phyloP scores from a whole-genome alignment of 2,888 invertebrate genomes.

The Phyto melanocephala region DNA sequence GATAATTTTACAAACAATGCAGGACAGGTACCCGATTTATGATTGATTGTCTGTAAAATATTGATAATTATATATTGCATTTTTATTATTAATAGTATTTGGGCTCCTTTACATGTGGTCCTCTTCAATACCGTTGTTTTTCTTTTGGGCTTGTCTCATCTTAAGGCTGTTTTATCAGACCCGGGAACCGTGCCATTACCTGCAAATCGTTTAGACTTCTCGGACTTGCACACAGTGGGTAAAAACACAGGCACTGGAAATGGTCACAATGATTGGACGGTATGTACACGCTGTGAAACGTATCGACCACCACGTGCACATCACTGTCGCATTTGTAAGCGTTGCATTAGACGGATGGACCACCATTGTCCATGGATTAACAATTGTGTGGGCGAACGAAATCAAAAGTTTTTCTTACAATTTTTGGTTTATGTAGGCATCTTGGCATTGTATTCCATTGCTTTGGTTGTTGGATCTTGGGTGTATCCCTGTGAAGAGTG shows the following conservation, averaged over 20 bases:
- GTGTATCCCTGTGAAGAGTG: constrained; percentile 85
- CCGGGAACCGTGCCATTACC: constrained; percentile 92
- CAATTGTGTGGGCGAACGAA: constrained; percentile 94
- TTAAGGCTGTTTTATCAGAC: constrained; percentile 93
- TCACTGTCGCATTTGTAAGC: constrained; percentile 91
- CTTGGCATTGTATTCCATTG: constrained; percentile 83
- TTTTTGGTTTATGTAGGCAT: constrained; percentile 89
- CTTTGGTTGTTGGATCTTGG: constrained; percentile 87
- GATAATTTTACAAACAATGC: constrained; percentile 90
- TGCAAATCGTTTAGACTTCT: constrained; percentile 86
- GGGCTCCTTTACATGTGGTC: constrained; percentile 89
- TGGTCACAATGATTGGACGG: constrained; percentile 82
- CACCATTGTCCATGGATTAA: constrained; percentile 94
- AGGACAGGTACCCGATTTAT: constrained; percentile 83
- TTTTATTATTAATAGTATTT: constrained; percentile 81
- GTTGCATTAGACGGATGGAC: constrained; percentile 83
- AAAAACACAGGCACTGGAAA: constrained; percentile 80
- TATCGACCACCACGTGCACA: constrained; percentile 91
- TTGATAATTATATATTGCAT: neutral
- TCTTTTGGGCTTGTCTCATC: constrained; percentile 86
- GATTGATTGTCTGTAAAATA: neutral
- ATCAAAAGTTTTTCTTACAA: constrained; percentile 95
- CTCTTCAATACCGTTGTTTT: constrained; percentile 89
- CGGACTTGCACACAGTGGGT: constrained; percentile 84
- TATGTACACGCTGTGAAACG: constrained; percentile 84